Conservation (phyloP, 1,140 invertebrate species). For the Phenacoccus solenopsis region DNA sequence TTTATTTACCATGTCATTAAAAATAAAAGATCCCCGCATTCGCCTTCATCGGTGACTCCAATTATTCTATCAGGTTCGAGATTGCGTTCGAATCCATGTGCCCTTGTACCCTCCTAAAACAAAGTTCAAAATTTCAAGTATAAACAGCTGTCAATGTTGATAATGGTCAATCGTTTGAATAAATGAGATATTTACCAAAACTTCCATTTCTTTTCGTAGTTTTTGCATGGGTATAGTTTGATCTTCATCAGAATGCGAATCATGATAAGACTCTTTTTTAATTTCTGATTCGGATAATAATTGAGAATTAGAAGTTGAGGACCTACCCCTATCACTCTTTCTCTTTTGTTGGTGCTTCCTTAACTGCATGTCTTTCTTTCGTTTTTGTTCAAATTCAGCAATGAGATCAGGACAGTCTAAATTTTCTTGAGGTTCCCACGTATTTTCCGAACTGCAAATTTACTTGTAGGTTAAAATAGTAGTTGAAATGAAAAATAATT, state of each 20-base stretch:
- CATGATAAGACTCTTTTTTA: not conserved
- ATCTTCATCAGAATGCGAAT: not conserved
- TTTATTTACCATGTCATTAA: constrained; percentile 78
- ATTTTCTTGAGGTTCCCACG: constrained; percentile 57
- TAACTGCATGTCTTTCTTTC: constrained; percentile 28
- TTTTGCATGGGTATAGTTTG: not conserved
- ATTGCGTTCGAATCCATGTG: constrained; percentile 74
- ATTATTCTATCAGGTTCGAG: constrained; percentile 87
- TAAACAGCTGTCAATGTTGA: too few relatives aligned
- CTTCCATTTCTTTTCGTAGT: not conserved
- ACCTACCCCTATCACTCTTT: constrained; percentile 20
- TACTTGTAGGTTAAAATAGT: too few relatives aligned
- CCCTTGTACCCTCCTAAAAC: not conserved
- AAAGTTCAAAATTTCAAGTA: too few relatives aligned
- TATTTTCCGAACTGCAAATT: constrained; percentile 42
- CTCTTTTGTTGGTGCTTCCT: constrained; percentile 27
- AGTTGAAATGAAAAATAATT: too few relatives aligned
- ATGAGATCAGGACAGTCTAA: constrained; percentile 70
- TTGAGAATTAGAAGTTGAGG: not conserved
- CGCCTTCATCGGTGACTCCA: constrained; percentile 81
- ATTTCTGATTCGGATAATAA: constrained; percentile 1
- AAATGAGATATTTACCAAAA: not conserved
- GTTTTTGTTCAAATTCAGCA: constrained; percentile 50
- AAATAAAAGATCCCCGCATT: constrained; percentile 88
- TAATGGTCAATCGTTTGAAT: too few relatives aligned